phyloP scores from a whole-genome alignment of 1,140 invertebrate genomes.

The Aphelinus atriplicis region DNA sequence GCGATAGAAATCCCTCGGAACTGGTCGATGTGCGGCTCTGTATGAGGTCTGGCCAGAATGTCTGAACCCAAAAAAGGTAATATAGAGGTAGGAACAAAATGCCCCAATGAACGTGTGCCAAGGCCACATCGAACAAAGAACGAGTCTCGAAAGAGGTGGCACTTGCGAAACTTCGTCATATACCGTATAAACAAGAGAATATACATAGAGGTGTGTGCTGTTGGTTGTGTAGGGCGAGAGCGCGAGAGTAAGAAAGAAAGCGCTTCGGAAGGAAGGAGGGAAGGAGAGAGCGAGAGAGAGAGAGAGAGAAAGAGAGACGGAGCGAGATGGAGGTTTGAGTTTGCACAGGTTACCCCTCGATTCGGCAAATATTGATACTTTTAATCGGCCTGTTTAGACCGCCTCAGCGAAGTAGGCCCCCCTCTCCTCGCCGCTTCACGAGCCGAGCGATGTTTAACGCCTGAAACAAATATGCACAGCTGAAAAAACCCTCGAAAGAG shows the following conservation, averaged over 20 bases:
- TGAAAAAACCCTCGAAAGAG: constrained; percentile 46
- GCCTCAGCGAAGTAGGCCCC: background rate
- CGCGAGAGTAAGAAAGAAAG: constrained; percentile 11
- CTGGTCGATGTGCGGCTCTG: no score
- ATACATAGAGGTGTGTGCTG: background rate
- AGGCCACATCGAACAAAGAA: background rate
- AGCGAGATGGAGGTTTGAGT: background rate
- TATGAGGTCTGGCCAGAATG: no score
- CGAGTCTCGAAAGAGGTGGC: background rate
- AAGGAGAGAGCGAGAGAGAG: background rate
- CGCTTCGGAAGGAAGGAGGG: background rate
- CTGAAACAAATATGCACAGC: constrained; percentile 43
- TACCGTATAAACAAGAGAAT: constrained; percentile 1
- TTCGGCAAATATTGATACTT: constrained; percentile 59
- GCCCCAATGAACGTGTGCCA: background rate
- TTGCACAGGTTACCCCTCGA: constrained; percentile 40
- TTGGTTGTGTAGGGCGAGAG: no score
- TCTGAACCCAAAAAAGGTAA: no score
- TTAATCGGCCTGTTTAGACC: constrained; percentile 54
- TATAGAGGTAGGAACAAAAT: no score
- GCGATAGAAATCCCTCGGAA: no score
- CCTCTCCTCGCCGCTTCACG: constrained; percentile 32
- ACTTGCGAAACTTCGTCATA: constrained; percentile 7
- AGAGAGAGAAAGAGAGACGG: constrained; percentile 30
- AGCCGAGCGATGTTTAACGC: constrained; percentile 27